A percentile compares a stretch with the other conserved stretches of the same genome.
These are phyloP conservation scores for Lithophane ornitopus DNA, from an alignment of 2,888 invertebrate species.

Conservation along the genomic window DNA sequence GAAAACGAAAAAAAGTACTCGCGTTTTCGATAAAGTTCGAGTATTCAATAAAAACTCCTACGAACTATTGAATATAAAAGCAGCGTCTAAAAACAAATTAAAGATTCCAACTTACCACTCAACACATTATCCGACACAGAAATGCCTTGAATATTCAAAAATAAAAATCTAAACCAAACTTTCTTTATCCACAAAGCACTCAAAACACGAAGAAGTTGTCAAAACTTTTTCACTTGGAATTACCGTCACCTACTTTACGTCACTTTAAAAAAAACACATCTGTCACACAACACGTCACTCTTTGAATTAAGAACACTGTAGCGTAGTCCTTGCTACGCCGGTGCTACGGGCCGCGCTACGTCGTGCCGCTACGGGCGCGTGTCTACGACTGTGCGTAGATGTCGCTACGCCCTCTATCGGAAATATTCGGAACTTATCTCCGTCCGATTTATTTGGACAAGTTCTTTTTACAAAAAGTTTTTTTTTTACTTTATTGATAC, in stretches of 20 bases:
- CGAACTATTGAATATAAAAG: slow-evolving; percentile 35
- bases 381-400: slow-evolving; percentile 75
- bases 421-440: slow-evolving; percentile 66
- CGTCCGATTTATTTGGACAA: slow-evolving; percentile 68
- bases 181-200: slow-evolving; percentile 64
- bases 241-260: slow-evolving; percentile 48
- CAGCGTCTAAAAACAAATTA: slow-evolving; percentile 41
- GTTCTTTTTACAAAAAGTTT: slow-evolving; percentile 56
- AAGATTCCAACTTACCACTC: slow-evolving; percentile 62
- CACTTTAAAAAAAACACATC: slow-evolving; percentile 63
- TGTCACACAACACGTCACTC: slow-evolving; percentile 64
- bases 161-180: slow-evolving; percentile 48
- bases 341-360: slow-evolving; percentile 64
- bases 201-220: slow-evolving; percentile 56
- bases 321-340: slow-evolving; percentile 57
- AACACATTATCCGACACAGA: slow-evolving; percentile 62
- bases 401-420: slow-evolving; percentile 68
- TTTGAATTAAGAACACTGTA: slow-evolving; percentile 49
- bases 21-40: slow-evolving; percentile 27
- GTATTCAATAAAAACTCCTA: slow-evolving; percentile 7
- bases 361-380: slow-evolving; percentile 67
- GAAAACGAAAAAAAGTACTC: slow-evolving; percentile 22
- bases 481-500: slow-evolving; percentile 65
- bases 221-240: slow-evolving; percentile 57
- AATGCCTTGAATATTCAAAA: slow-evolving; percentile 55